These are phyloP conservation scores for Chaetura pelagica DNA, from an alignment of 2,113 vertebrate genomes.

Conservation along the genomic window DNA sequence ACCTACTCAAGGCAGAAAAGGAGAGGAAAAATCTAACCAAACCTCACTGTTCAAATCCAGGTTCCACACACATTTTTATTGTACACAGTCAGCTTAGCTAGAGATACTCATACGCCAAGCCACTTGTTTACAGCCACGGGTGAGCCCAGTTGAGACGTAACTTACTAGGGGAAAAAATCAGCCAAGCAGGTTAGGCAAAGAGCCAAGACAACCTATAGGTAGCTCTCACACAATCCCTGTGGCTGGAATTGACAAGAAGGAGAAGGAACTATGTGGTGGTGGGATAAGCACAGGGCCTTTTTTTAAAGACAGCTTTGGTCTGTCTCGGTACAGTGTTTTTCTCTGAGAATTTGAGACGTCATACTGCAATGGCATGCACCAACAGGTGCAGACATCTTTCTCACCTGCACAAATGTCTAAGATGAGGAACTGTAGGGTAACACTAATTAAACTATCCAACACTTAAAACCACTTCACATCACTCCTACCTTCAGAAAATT, in stretches of 20 bases:
- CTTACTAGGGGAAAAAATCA: background rate
- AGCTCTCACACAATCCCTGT: background rate
- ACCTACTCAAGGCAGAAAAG: background rate
- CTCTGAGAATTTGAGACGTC: background rate
- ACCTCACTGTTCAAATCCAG: background rate
- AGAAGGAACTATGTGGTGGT: background rate
- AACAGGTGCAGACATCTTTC: background rate
- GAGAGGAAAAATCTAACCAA: background rate
- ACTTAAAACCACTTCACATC: background rate
- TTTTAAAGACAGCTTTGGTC: background rate
- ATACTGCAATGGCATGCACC: background rate
- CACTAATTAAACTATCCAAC: background rate
- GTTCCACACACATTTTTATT: background rate
- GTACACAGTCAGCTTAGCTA: background rate
- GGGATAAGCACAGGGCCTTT: background rate
- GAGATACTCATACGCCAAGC: background rate
- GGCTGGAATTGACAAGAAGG: fast-evolving
- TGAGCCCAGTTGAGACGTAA: background rate
- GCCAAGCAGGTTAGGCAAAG: background rate
- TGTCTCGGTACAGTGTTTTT: fast-evolving
- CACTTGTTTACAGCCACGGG: background rate
- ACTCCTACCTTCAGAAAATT: background rate
- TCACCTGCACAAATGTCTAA: background rate
- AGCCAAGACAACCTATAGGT: background rate
- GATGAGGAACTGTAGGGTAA: background rate